phyloP scores from a whole-genome alignment of 2,113 vertebrate genomes.

The Rhea pennata region DNA sequence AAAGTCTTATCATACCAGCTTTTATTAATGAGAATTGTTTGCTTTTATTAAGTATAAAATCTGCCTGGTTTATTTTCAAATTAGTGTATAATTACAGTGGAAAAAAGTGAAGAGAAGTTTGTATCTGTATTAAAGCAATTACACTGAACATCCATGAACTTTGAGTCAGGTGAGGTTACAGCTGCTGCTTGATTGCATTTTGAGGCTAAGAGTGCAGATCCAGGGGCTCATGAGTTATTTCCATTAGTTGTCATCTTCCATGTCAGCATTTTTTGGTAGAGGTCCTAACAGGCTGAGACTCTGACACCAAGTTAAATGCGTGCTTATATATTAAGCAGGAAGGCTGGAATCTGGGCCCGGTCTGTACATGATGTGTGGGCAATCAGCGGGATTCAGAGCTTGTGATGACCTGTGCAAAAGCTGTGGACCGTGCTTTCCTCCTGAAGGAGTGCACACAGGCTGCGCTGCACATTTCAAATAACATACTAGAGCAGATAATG shows the following conservation, averaged over 20 bases:
- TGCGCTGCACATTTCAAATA: background rate
- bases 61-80: background rate
- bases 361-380: rapidly evolving
- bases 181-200: background rate
- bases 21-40: background rate
- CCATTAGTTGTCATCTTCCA: background rate
- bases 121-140: background rate
- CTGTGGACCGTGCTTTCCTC: rapidly evolving
- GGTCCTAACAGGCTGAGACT: background rate
- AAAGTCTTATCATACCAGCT: background rate
- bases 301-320: background rate
- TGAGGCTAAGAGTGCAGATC: background rate
- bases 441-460: rapidly evolving
- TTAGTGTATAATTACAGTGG: background rate
- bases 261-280: background rate
- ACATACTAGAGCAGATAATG: background rate
- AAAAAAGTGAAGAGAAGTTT: background rate
- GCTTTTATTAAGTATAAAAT: background rate
- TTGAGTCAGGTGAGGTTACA: background rate
- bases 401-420: background rate
- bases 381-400: background rate
- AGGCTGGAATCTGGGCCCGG: background rate
- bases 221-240: background rate
- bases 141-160: background rate
- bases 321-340: rapidly evolving